A percentile compares a stretch with the other conserved stretches of the same genome.
Conservation (phyloP, 2,888 invertebrate species). For the Chymomyza fuscimana region DNA sequence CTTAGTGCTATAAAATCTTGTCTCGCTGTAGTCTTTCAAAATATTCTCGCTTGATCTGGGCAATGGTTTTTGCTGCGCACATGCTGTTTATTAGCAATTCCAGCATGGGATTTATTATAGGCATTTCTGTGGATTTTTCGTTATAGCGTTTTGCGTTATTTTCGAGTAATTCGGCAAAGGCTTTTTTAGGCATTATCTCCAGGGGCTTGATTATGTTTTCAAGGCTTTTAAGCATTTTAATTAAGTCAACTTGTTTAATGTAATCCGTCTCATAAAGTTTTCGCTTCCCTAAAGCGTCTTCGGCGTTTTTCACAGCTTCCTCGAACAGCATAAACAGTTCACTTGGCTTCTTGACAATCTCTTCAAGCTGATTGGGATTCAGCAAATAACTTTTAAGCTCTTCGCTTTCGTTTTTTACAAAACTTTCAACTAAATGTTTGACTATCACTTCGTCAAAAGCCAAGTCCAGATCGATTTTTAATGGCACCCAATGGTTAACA, state of each 20-base stretch:
- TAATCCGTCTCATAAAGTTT: conserved; percentile 47
- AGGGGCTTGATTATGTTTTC: conserved; percentile 26
- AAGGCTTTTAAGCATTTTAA: conserved; percentile 8
- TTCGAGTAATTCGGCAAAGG: conserved; percentile 42
- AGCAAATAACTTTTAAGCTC: conserved; percentile 81
- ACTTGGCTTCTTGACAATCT: conserved; percentile 38
- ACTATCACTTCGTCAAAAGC: conserved; percentile 83
- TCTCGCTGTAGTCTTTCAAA: conserved; percentile 56
- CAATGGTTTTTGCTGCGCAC: conserved; percentile 83
- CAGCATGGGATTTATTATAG: conserved; percentile 47
- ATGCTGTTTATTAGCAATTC: conserved; percentile 83
- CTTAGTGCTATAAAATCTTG: conserved; percentile 23
- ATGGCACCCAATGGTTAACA: conserved; percentile 87
- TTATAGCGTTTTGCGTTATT: conserved; percentile 48
- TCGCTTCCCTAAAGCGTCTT: conserved; percentile 24
- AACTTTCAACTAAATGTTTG: conserved; percentile 84
- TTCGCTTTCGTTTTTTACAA: conserved; percentile 82
- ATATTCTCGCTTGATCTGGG: conserved; percentile 81
- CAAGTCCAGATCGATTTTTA: conserved; percentile 78
- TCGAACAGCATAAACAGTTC: conserved; percentile 50
- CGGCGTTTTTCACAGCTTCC: conserved; percentile 32
- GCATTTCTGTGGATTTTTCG: neutral
- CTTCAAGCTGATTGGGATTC: conserved; percentile 85
- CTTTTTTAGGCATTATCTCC: conserved; percentile 43
- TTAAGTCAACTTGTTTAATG: conserved; percentile 31